These are phyloP conservation scores for Drosophila multiciliata DNA, from an alignment of 2,888 invertebrate genomes.

Conservation along the genomic window DNA sequence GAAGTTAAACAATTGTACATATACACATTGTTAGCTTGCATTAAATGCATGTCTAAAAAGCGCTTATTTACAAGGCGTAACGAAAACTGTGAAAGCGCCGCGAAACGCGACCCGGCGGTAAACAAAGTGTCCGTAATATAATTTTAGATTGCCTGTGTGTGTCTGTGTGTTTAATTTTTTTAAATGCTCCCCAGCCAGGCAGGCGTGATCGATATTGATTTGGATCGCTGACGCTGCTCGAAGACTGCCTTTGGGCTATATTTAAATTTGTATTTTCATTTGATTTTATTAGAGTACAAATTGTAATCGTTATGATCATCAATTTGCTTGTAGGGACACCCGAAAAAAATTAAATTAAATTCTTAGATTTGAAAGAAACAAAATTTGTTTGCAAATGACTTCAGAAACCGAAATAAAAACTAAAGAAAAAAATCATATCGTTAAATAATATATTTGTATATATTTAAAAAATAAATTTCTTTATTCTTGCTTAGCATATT, in stretches of 20 bases:
- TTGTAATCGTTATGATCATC: neutral
- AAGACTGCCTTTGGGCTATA: neutral
- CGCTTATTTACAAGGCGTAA: slow-evolving; percentile 43
- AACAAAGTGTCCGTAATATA: slow-evolving; percentile 51
- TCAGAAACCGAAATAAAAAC: neutral
- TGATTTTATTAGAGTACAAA: slow-evolving; percentile 1
- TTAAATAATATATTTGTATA: neutral
- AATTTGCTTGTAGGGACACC: slow-evolving; percentile 4
- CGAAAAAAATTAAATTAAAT: neutral
- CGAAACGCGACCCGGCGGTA: slow-evolving; percentile 33
- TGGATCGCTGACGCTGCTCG: slow-evolving; percentile 2
- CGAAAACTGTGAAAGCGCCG: slow-evolving; percentile 53
- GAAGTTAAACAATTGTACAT: slow-evolving; percentile 29
- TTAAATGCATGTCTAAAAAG: slow-evolving; percentile 14
- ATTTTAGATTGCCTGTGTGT: slow-evolving; percentile 7
- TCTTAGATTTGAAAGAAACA: neutral
- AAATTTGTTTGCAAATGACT: neutral
- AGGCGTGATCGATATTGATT: slow-evolving; percentile 28
- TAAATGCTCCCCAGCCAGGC: slow-evolving; percentile 6
- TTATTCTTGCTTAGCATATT: neutral
- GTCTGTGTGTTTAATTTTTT: slow-evolving; percentile 1
- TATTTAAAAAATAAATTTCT: neutral
- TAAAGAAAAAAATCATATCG: neutral
- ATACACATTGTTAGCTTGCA: slow-evolving; percentile 7
- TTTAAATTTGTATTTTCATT: neutral